These are phyloP conservation scores for Carettochelys insculpta DNA, from an alignment of 2,113 vertebrate species.

Conservation along the genomic window DNA sequence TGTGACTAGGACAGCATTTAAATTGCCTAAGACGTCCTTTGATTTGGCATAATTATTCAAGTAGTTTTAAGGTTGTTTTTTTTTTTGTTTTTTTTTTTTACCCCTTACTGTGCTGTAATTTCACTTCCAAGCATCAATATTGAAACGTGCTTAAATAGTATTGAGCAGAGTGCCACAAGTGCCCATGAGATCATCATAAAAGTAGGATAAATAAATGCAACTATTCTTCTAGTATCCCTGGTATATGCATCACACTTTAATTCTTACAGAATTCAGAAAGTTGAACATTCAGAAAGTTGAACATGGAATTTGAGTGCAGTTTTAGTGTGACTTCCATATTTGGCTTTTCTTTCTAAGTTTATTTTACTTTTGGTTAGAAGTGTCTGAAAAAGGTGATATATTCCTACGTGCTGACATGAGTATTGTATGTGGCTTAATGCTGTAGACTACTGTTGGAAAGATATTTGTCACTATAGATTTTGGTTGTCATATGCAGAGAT, in stretches of 20 bases:
- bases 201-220: not conserved
- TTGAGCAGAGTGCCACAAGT: not conserved
- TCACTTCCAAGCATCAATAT: not conserved
- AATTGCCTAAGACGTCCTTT: not conserved
- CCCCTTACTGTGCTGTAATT: not conserved
- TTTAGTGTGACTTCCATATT: not conserved
- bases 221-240: rapidly evolving
- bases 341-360: slow-evolving; percentile 40
- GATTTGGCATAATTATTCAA: rapidly evolving
- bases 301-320: not conserved
- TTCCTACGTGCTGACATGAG: not conserved
- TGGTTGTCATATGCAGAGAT: slow-evolving; percentile 43
- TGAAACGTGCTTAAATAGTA: rapidly evolving
- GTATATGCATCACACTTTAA: rapidly evolving
- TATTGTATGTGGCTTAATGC: not conserved
- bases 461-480: slow-evolving; percentile 62
- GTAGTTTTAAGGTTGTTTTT: not conserved
- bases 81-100: too few species aligned
- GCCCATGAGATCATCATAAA: rapidly evolving
- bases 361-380: not conserved
- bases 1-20: not conserved
- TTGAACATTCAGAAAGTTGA: not conserved
- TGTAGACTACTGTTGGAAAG: slow-evolving; percentile 32
- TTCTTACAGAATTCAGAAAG: not conserved
- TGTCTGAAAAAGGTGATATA: not conserved